Conservation (phyloP, 1,140 invertebrate genomes). For the Eurosta solidaginis region DNA sequence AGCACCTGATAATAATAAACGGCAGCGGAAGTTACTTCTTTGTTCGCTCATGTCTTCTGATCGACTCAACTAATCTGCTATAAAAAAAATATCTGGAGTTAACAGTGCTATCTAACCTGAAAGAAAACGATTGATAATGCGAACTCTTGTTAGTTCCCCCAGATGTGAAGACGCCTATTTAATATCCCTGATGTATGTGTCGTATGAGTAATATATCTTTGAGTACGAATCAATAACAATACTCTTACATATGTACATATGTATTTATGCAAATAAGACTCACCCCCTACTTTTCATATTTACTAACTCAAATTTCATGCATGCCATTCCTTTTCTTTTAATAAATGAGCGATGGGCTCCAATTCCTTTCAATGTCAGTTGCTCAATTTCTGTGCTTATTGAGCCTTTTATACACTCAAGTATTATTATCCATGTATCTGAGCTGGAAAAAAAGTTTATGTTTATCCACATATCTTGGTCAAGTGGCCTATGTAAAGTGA, state of each 20-base stretch:
- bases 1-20: too few species aligned
- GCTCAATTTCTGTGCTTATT: slow-evolving; percentile 19
- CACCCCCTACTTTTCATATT: not conserved
- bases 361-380: slow-evolving; percentile 3
- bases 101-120: too few species aligned
- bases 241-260: too few species aligned
- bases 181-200: not conserved
- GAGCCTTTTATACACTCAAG: slow-evolving; percentile 18
- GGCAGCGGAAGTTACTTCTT: too few species aligned
- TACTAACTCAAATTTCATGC: not conserved
- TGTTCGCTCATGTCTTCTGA: too few species aligned
- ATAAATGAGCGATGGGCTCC: not conserved
- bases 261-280: not conserved
- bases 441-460: not conserved
- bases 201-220: not conserved
- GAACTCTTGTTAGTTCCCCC: too few species aligned
- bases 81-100: too few species aligned
- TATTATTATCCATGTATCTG: not conserved
- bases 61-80: too few species aligned
- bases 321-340: not conserved
- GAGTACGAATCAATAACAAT: too few species aligned
- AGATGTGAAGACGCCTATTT: too few species aligned
- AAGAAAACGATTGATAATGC: too few species aligned
- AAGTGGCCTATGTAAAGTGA: not conserved
- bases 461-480: not conserved